These are phyloP conservation scores for Bathynomus jamesi DNA, from an alignment of 1,140 invertebrate genomes.

Conservation along the genomic window DNA sequence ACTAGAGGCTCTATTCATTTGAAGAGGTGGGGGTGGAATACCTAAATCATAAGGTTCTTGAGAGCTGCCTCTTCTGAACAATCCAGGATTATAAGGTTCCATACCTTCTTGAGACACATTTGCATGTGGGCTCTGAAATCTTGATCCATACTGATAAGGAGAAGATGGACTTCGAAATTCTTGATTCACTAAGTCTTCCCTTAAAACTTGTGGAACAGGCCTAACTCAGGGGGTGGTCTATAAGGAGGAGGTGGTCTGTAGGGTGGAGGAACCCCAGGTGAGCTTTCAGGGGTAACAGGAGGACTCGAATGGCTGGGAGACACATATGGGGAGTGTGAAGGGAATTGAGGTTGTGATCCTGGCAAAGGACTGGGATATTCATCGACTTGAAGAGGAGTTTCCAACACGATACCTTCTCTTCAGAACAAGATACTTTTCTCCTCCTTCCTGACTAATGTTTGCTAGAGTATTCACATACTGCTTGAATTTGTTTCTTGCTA, in stretches of 20 bases:
- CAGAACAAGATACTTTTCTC: conserved; percentile 73
- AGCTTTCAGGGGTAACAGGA: conserved; percentile 16
- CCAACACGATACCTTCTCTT: conserved; percentile 60
- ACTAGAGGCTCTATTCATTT: background rate
- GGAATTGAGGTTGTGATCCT: background rate
- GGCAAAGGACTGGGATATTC: conserved; percentile 18
- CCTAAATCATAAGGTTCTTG: background rate
- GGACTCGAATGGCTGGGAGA: no score
- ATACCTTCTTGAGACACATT: background rate
- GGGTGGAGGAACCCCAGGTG: conserved; percentile 16
- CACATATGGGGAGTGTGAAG: background rate
- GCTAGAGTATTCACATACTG: conserved; percentile 82
- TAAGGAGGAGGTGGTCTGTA: conserved; percentile 33
- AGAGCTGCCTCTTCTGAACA: background rate
- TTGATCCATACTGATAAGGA: no score
- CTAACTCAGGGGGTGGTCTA: conserved; percentile 22
- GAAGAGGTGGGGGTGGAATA: background rate
- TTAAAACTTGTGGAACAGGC: no score
- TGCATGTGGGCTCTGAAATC: background rate
- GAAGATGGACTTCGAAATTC: no score
- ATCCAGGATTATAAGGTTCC: background rate
- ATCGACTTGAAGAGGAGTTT: conserved; percentile 26
- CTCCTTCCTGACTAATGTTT: conserved; percentile 59
- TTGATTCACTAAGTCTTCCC: no score
- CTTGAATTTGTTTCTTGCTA: conserved; percentile 77